These are phyloP conservation scores for Fistularia commersonii DNA, from an alignment of 2,797 vertebrate genomes.

Conservation along the genomic window DNA sequence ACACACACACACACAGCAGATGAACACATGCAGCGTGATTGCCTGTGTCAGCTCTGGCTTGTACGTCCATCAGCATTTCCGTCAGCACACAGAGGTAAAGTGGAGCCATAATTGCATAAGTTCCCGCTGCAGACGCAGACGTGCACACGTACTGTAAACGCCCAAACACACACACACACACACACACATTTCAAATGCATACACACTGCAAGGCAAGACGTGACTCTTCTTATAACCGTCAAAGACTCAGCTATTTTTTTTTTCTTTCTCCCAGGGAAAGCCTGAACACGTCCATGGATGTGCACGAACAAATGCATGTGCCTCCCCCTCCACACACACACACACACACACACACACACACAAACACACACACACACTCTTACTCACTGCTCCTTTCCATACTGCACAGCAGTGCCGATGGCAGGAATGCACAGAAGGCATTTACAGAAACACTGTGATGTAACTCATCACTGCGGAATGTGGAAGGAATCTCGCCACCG, in stretches of 20 bases:
- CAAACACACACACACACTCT: slow-evolving; percentile 16
- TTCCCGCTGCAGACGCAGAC: slow-evolving; percentile 25
- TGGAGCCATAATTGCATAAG: slow-evolving; percentile 57
- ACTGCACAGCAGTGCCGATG: too few relatives aligned
- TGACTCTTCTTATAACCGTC: slow-evolving; percentile 63
- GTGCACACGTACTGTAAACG: slow-evolving; percentile 37
- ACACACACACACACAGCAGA: slow-evolving; percentile 8
- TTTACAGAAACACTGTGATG: too few relatives aligned
- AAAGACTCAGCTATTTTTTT: slow-evolving; percentile 52
- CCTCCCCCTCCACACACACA: slow-evolving; percentile 33
- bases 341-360: slow-evolving; percentile 25
- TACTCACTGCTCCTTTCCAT: too few relatives aligned
- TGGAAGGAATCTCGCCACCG: too few relatives aligned
- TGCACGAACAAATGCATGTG: too few relatives aligned
- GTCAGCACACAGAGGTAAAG: slow-evolving; percentile 35
- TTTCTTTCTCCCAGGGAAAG: slow-evolving; percentile 34
- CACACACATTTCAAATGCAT: slow-evolving; percentile 28
- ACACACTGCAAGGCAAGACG: slow-evolving; percentile 43
- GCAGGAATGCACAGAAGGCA: too few relatives aligned
- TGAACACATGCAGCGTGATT: slow-evolving; percentile 26
- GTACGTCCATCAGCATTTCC: slow-evolving; percentile 53
- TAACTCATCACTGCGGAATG: too few relatives aligned
- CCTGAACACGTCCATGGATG: too few relatives aligned
- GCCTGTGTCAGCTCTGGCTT: slow-evolving; percentile 56
- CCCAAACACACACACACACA: slow-evolving; percentile 25